phyloP scores from a whole-genome alignment of 2,113 vertebrate genomes.

The Ophiodon elongatus region DNA sequence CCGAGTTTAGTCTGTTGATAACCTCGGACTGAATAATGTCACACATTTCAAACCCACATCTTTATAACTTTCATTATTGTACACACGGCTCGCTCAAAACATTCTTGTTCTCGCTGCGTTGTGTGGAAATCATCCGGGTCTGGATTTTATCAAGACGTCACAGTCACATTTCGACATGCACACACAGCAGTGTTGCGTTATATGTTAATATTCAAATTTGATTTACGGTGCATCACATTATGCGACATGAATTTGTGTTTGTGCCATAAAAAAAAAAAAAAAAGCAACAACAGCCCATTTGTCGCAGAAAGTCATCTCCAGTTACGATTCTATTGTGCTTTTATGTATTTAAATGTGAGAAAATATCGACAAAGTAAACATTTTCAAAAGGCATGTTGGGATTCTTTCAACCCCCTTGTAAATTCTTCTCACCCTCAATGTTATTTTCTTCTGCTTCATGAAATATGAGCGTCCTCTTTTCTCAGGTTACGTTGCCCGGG shows the following conservation, averaged over 20 bases:
- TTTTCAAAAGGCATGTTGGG: not conserved
- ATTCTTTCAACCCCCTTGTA: not conserved
- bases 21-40: no score
- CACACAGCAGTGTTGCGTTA: slow-evolving; percentile 15
- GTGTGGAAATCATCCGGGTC: not conserved
- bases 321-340: not conserved
- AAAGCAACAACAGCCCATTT: not conserved
- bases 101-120: not conserved
- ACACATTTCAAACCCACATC: not conserved
- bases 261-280: not conserved
- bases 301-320: not conserved
- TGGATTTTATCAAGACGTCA: slow-evolving; percentile 29
- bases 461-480: not conserved
- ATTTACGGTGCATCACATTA: not conserved
- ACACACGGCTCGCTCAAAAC: not conserved
- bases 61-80: not conserved
- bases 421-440: not conserved
- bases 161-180: slow-evolving; percentile 13
- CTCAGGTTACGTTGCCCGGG: not conserved
- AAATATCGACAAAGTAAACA: not conserved
- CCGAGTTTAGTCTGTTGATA: no score
- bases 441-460: not conserved
- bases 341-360: not conserved
- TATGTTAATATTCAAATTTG: no score
- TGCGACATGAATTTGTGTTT: not conserved